Evolutionary conservation across 1,140 invertebrate species (phyloP), one percentile per base, ranked within the genome.

Genomic region (Saccostrea glomerata): DNA sequence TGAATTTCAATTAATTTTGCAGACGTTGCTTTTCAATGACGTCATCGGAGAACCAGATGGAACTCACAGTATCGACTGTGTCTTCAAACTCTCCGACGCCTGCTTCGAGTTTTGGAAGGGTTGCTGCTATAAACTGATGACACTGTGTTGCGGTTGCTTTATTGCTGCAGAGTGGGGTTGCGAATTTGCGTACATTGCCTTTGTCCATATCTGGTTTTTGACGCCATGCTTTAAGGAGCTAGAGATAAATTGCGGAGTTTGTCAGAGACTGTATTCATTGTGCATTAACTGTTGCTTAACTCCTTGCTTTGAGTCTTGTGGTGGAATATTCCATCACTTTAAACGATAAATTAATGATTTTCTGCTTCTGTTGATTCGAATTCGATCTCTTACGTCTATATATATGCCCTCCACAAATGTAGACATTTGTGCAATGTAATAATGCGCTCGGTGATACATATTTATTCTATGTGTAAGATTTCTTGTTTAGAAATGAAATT

Each of bases 121-220:
- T 12, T 7, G 20, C 77, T 82, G 77, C 77, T 82, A 82, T 30
- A 82, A 82, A 47, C 13, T 82, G 6, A 6, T 47, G 40, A 82
- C 77, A 7, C 40, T 82, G n/a, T 82, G 77, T 82, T 82, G 96
- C 11, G 97, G 97, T 0, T 96, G 97, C 1, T 95, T 97, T 55
- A 95, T 96, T 66, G 97, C 97, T 2, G 95, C 97, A 85, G 95
- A 96, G 87, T 95, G 97, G 73, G 97, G 97, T 1, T 96, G 96
- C 88, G 96, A 96, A 15, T 97, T 97, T 91, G 97, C 97, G 13
- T 97, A 96, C 90, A 94, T 97, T 2, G 96, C 97, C 2, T 97
- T 97, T 94, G 63, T 85, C 20, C 92, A 95, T 87, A 90, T 96
- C 36, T 96, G 95, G 95, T 85, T 90, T 73, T 82, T 94, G 70